Percentiles rank a stretch among this genome's conserved stretches.
These are phyloP conservation scores for Latheticus oryzae DNA, from an alignment of 2,888 invertebrate genomes.

Conservation along the genomic window DNA sequence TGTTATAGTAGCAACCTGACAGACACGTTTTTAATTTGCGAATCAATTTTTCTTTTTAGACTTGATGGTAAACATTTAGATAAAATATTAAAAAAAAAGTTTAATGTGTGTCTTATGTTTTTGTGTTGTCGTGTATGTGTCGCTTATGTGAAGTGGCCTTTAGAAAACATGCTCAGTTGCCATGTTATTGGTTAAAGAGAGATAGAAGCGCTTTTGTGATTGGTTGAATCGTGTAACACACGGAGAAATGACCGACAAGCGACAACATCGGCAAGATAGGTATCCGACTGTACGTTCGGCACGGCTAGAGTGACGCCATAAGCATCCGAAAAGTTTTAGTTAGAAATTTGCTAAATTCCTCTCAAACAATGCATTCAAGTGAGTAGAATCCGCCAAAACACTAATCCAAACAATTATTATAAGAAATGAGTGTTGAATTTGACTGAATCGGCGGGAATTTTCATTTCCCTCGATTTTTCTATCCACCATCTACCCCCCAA, in stretches of 20 bases:
- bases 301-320: slow-evolving; percentile 56
- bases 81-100: too few relatives aligned
- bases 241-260: slow-evolving; percentile 45
- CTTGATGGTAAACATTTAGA: too few relatives aligned
- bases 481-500: slow-evolving; percentile 54
- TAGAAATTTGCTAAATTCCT: slow-evolving; percentile 47
- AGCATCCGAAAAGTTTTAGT: slow-evolving; percentile 55
- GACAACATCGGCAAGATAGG: slow-evolving; percentile 39
- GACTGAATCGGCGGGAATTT: not conserved
- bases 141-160: slow-evolving; percentile 35
- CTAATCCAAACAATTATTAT: slow-evolving; percentile 13
- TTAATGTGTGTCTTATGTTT: too few relatives aligned
- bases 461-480: slow-evolving; percentile 44
- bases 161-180: slow-evolving; percentile 35
- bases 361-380: slow-evolving; percentile 55
- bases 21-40: too few relatives aligned
- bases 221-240: slow-evolving; percentile 23
- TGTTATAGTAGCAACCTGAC: too few relatives aligned
- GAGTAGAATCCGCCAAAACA: slow-evolving; percentile 44
- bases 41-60: too few relatives aligned
- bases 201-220: slow-evolving; percentile 10
- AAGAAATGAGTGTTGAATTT: too few relatives aligned
- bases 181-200: slow-evolving; percentile 28
- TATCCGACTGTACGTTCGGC: slow-evolving; percentile 37
- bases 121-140: slow-evolving; percentile 5